Conservation (phyloP, 2,888 invertebrate genomes). For the Glyphotaelius pellucidus region DNA sequence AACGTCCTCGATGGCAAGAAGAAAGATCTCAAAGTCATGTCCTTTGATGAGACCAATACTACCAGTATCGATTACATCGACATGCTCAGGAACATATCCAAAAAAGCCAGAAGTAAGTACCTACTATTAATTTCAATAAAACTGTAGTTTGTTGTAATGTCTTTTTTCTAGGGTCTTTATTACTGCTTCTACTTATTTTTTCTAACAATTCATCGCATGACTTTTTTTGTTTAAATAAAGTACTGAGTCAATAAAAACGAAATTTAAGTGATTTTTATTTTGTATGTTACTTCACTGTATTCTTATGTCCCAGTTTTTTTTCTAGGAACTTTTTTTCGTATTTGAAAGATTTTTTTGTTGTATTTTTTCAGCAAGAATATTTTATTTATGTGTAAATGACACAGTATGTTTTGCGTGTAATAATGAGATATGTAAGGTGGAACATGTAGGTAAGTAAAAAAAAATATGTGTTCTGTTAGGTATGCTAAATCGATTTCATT, state of each 20-base stretch:
- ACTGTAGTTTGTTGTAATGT: background rate
- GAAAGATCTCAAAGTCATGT: slow-evolving; percentile 77
- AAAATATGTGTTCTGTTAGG: too few species aligned
- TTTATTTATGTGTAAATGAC: background rate
- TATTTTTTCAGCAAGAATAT: background rate
- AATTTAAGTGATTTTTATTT: background rate
- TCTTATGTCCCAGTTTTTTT: background rate
- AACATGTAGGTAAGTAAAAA: too few species aligned
- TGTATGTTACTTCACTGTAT: background rate
- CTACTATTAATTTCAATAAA: background rate
- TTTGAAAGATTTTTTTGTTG: too few species aligned
- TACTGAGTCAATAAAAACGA: background rate
- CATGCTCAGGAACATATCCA: slow-evolving; percentile 79
- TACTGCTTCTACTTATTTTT: background rate
- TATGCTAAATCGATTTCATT: too few species aligned
- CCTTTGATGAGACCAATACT: slow-evolving; percentile 81
- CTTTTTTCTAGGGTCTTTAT: slow-evolving; percentile 3
- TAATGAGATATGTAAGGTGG: too few species aligned
- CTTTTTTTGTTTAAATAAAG: background rate
- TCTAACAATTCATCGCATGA: background rate
- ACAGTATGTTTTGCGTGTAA: too few species aligned
- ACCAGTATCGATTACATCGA: slow-evolving; percentile 77
- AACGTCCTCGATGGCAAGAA: slow-evolving; percentile 74
- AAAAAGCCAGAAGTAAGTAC: slow-evolving; percentile 84
- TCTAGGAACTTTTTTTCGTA: background rate